phyloP scores from a whole-genome alignment of 1,140 invertebrate genomes.

The Heliconius eleuchia region DNA sequence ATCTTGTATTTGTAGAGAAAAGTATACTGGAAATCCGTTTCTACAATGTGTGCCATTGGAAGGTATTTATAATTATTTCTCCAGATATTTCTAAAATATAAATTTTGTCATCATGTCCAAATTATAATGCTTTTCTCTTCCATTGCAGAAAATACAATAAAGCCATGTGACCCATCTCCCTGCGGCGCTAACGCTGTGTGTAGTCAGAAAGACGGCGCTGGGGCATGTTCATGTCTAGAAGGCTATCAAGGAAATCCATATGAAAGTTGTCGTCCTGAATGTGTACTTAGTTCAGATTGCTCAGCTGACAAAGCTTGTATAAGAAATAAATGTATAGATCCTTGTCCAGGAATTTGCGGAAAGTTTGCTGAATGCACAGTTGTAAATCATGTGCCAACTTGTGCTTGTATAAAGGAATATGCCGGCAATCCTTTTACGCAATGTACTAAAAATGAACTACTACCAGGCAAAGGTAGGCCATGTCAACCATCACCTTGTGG shows the following conservation, averaged over 20 bases:
- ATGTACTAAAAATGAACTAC: slow-evolving; percentile 56
- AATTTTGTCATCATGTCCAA: not conserved
- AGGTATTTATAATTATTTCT: slow-evolving; percentile 69
- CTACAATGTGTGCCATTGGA: slow-evolving; percentile 84
- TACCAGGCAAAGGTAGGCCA: slow-evolving; percentile 77
- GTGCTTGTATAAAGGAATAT: slow-evolving; percentile 87
- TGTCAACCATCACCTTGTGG: slow-evolving; percentile 87
- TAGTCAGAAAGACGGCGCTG: slow-evolving; percentile 82
- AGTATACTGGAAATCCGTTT: slow-evolving; percentile 90
- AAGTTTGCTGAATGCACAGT: slow-evolving; percentile 88
- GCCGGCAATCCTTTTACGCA: slow-evolving; percentile 87
- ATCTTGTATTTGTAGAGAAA: slow-evolving; percentile 87
- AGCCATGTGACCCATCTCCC: slow-evolving; percentile 89
- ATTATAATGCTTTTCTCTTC: slow-evolving; percentile 13
- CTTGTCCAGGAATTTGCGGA: slow-evolving; percentile 90
- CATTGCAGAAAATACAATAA: slow-evolving; percentile 73
- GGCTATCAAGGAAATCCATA: slow-evolving; percentile 86
- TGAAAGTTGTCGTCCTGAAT: slow-evolving; percentile 89
- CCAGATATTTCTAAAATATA: slow-evolving; percentile 16
- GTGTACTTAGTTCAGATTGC: slow-evolving; percentile 90
- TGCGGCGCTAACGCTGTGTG: slow-evolving; percentile 91
- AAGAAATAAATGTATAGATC: slow-evolving; percentile 88
- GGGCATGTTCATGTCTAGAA: slow-evolving; percentile 87
- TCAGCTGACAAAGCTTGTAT: slow-evolving; percentile 87
- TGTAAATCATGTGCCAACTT: slow-evolving; percentile 88